Percentiles rank a stretch among this genome's conserved stretches.
Conservation (phyloP, 1,140 invertebrate genomes). For the Oryzaephilus surinamensis region DNA sequence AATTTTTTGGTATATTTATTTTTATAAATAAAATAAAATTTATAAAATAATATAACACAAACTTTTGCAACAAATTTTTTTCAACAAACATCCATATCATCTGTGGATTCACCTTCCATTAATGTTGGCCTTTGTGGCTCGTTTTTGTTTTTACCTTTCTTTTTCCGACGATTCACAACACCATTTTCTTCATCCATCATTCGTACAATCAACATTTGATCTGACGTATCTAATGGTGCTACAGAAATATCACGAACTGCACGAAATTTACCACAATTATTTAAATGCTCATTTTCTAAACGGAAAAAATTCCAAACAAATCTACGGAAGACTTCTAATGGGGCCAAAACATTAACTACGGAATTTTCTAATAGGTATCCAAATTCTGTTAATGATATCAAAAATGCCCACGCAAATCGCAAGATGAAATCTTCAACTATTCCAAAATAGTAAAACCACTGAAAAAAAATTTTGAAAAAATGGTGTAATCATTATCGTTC, state of each 20-base stretch:
- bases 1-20: too few species aligned
- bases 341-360: constrained; percentile 79
- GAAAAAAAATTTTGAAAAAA: constrained; percentile 9
- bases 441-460: constrained; percentile 35
- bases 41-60: too few species aligned
- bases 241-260: constrained; percentile 98
- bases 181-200: constrained; percentile 96
- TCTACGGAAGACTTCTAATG: constrained; percentile 92
- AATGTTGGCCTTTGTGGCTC: constrained; percentile 29
- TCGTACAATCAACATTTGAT: constrained; percentile 78
- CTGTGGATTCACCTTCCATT: constrained; percentile 37
- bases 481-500: background rate
- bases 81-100: constrained; percentile 31
- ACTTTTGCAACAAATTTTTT: constrained; percentile 4
- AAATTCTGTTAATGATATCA: constrained; percentile 78
- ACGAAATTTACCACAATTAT: constrained; percentile 99
- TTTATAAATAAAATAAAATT: background rate
- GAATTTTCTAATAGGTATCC: constrained; percentile 69
- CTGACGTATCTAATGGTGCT: constrained; percentile 87
- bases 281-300: constrained; percentile 98
- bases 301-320: constrained; percentile 99
- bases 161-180: constrained; percentile 62
- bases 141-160: constrained; percentile 36
- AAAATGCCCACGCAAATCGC: constrained; percentile 85
- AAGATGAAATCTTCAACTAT: constrained; percentile 83